Base-by-base conservation (phyloP, 1,140 invertebrate genomes). In the Scaptomyza montana region DNA sequence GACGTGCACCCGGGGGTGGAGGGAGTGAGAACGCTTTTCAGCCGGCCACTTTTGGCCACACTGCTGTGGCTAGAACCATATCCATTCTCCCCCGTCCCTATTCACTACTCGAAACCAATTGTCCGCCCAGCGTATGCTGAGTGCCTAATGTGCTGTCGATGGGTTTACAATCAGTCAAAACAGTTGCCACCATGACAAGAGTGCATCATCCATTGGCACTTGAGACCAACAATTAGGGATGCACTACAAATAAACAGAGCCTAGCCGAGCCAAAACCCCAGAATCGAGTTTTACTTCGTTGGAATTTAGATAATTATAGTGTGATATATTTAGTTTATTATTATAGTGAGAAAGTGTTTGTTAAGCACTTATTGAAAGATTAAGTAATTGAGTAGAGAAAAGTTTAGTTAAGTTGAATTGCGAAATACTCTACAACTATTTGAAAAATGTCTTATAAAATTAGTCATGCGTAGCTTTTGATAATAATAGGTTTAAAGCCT, bases 121-220 rank as follows among this genome's bases (percentile, higher is more conserved):
- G 78, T 64, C 68, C 62, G 55, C 46, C 45, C 51, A n/a, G 30
- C 53, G 51, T 67, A 64, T 67, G 78, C 67, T 73, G 78, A 87
- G 75, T 78, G 82, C 75, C 78, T 75, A 79, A 87, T 87, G 68
- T 76, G 82, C 82, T 87, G 82, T 81, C 82, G 82, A 87, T 87
- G 80, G 84, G 75, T 87, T 87, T 87, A 87, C 82, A 87, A 77
- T 87, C 82, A 78, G 82, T 87, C 82, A 87, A 87, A 86, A 87
- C 81, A 81, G 68, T 81, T 75, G 55, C 68, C 74, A 50, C 70
- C 63, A 66, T 60, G 50, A 9, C 33, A 33, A 36, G 33, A 80
- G 63, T 78, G 67, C 78, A 73, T 78, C 82, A 76, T 75, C 72
- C 72, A 64, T 63, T 69, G 66, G n/a, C 66, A 70, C 70, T 67